Percentiles rank a stretch among this genome's conserved stretches.
Conservation (phyloP, 2,888 invertebrate genomes). For the Lordiphosa andalusiaca region DNA sequence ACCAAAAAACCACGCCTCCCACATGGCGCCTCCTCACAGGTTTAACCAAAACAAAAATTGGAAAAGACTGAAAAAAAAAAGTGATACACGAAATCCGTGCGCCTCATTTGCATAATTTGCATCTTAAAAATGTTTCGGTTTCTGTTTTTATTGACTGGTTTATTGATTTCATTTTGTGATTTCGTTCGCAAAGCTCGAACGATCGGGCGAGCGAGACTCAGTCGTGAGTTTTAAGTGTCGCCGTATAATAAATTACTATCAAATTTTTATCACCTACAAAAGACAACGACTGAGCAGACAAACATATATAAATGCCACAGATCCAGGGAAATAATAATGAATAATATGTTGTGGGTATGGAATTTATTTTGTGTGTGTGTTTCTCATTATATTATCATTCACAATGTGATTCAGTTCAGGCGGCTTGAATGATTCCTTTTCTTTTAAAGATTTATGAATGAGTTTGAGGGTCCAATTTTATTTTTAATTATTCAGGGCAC, state of each 20-base stretch:
- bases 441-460: slow-evolving; percentile 63
- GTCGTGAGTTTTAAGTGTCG: slow-evolving; percentile 19
- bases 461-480: slow-evolving; percentile 51
- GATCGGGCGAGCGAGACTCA: neutral
- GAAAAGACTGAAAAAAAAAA: slow-evolving; percentile 25
- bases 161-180: slow-evolving; percentile 70
- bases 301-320: slow-evolving; percentile 48
- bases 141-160: slow-evolving; percentile 69
- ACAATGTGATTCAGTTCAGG: slow-evolving; percentile 14
- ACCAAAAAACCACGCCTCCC: slow-evolving; percentile 26
- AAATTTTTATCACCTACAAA: slow-evolving; percentile 66
- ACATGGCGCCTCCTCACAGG: slow-evolving; percentile 42
- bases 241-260: slow-evolving; percentile 60
- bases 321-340: slow-evolving; percentile 45
- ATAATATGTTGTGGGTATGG: slow-evolving; percentile 53
- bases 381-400: slow-evolving; percentile 22
- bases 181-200: slow-evolving; percentile 36
- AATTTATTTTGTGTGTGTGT: slow-evolving; percentile 29
- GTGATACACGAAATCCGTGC: slow-evolving; percentile 8
- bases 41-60: slow-evolving; percentile 22
- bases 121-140: slow-evolving; percentile 67
- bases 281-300: slow-evolving; percentile 37
- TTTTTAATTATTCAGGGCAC: slow-evolving; percentile 45
- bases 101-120: slow-evolving; percentile 69
- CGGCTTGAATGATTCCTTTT: slow-evolving; percentile 28